Percentiles rank a stretch among this genome's conserved stretches.
These are phyloP conservation scores for Hippotragus niger DNA, from an alignment of 2,113 vertebrate genomes.

Conservation along the genomic window DNA sequence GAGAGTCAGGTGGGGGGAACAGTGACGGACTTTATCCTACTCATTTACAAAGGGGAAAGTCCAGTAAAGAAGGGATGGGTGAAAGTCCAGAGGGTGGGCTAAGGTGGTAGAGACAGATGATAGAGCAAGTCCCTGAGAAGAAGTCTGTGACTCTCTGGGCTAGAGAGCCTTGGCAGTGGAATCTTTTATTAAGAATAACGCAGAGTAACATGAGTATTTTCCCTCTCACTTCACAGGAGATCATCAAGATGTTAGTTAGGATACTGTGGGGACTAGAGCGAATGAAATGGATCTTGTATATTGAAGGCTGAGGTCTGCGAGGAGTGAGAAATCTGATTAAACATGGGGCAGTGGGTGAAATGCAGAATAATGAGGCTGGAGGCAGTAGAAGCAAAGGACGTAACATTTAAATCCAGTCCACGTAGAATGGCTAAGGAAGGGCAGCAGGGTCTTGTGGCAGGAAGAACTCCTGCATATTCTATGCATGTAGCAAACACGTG, in stretches of 20 bases:
- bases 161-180: neutral
- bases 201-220: neutral
- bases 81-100: neutral
- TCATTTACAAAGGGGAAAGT: neutral
- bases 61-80: neutral
- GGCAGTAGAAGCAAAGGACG: neutral
- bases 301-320: neutral
- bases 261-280: no score
- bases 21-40: neutral
- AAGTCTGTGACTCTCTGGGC: neutral
- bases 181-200: neutral
- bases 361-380: neutral
- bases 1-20: neutral
- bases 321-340: neutral
- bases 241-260: neutral
- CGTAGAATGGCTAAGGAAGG: neutral
- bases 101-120: neutral
- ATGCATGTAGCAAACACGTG: neutral
- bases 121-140: neutral
- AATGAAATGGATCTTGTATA: neutral
- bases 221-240: neutral
- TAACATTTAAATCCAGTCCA: neutral
- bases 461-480: neutral
- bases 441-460: neutral
- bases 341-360: neutral